Conservation (phyloP, 2,113 vertebrate genomes). For the Okapia johnstoni region DNA sequence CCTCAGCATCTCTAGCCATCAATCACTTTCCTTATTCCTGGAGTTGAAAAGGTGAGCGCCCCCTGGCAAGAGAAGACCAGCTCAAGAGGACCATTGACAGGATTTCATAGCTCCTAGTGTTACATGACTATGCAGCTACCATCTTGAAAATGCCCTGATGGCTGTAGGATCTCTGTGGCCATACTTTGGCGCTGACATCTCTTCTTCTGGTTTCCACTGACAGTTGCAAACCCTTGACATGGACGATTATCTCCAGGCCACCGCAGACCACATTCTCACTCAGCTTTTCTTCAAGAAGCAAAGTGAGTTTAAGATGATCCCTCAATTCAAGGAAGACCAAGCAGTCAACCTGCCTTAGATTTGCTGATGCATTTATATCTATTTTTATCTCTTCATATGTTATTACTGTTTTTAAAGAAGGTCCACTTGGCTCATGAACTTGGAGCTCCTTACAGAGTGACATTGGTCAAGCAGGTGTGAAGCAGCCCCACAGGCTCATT, state of each 20-base stretch:
- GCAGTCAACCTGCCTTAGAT: conserved; percentile 58
- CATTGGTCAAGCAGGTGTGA: neutral
- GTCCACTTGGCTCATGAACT: neutral
- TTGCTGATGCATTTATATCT: neutral
- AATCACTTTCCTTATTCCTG: neutral
- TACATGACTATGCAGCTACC: fast-evolving
- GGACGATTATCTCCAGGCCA: conserved; percentile 72
- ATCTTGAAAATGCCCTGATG: neutral
- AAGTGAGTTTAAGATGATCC: conserved; percentile 80
- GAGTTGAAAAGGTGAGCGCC: neutral
- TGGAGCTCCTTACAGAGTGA: neutral
- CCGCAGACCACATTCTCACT: conserved; percentile 78
- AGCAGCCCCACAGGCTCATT: neutral
- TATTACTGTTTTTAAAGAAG: neutral
- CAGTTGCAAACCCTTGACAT: conserved; percentile 80
- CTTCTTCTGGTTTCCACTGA: neutral
- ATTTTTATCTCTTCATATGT: neutral
- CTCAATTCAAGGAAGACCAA: conserved; percentile 52
- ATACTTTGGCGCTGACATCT: neutral
- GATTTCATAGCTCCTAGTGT: neutral
- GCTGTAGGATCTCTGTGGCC: neutral
- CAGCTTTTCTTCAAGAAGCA: conserved; percentile 80
- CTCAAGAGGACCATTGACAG: neutral
- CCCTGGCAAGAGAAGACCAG: neutral
- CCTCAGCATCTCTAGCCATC: neutral